These are phyloP conservation scores for Heliconius aoede DNA, from an alignment of 2,888 invertebrate species.

Conservation along the genomic window DNA sequence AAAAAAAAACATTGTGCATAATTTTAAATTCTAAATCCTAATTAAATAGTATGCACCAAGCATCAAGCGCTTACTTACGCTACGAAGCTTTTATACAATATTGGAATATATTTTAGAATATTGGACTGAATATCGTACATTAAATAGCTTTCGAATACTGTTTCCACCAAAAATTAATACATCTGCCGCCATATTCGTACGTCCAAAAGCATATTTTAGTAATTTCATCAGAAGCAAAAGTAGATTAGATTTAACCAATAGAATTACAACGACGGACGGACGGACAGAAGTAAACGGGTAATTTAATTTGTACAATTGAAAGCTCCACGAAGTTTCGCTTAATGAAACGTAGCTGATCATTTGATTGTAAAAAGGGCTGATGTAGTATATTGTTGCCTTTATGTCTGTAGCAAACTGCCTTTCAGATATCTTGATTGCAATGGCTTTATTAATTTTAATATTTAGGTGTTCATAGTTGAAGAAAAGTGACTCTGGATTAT, in stretches of 20 bases:
- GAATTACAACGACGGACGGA: slow-evolving; percentile 35
- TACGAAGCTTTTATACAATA: not conserved
- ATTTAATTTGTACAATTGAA: slow-evolving; percentile 39
- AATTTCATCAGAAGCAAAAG: slow-evolving; percentile 25
- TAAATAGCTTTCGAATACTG: not conserved
- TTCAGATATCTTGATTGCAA: not conserved
- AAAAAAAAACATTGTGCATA: too few species aligned
- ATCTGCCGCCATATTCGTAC: not conserved
- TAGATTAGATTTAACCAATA: slow-evolving; percentile 33
- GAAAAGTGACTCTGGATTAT: not conserved
- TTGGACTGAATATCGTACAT: not conserved
- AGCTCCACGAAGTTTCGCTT: slow-evolving; percentile 32
- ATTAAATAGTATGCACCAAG: not conserved
- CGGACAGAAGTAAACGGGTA: slow-evolving; percentile 32
- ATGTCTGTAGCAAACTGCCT: not conserved
- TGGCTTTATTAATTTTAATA: not conserved
- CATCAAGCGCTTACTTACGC: not conserved
- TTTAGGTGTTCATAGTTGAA: not conserved
- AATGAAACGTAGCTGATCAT: slow-evolving; percentile 31
- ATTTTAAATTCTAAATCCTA: not conserved
- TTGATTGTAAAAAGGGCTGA: slow-evolving; percentile 33
- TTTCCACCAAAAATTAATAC: slow-evolving; percentile 3
- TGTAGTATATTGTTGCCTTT: not conserved
- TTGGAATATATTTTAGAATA: not conserved
- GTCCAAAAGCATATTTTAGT: slow-evolving; percentile 7